These are phyloP conservation scores for Dioctria linearis DNA, from an alignment of 2,888 invertebrate species.

Conservation along the genomic window DNA sequence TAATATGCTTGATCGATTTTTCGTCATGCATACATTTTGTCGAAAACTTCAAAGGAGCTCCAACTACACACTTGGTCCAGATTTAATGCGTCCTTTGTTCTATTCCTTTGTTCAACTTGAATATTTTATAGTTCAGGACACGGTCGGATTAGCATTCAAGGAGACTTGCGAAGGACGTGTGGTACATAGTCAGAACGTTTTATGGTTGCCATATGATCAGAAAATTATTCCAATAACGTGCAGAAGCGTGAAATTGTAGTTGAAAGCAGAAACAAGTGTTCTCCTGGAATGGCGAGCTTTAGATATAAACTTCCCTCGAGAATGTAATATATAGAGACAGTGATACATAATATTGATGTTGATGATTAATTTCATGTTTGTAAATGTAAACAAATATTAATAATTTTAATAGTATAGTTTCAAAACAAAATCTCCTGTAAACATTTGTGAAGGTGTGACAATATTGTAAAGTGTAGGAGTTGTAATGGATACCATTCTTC, in stretches of 20 bases:
- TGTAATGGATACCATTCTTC: no score
- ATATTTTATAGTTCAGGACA: constrained; percentile 38
- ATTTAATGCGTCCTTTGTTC: constrained; percentile 44
- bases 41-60: not conserved
- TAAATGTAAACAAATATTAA: no score
- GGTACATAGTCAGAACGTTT: not conserved
- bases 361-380: no score
- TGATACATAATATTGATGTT: no score
- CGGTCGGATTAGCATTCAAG: constrained; percentile 27
- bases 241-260: constrained; percentile 29
- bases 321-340: no score
- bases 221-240: constrained; percentile 19
- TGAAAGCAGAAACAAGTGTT: not conserved
- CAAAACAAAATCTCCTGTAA: no score
- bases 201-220: constrained; percentile 21
- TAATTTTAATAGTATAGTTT: no score
- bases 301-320: no score
- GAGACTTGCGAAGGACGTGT: not conserved
- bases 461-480: no score
- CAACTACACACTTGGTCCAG: not conserved
- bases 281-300: no score
- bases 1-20: constrained; percentile 38
- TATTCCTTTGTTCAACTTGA: constrained; percentile 8
- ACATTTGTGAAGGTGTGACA: no score
- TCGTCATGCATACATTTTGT: not conserved